A percentile compares a stretch with the other conserved stretches of the same genome.
Conservation (phyloP, 2,888 invertebrate species). For the Acronicta aceris region DNA sequence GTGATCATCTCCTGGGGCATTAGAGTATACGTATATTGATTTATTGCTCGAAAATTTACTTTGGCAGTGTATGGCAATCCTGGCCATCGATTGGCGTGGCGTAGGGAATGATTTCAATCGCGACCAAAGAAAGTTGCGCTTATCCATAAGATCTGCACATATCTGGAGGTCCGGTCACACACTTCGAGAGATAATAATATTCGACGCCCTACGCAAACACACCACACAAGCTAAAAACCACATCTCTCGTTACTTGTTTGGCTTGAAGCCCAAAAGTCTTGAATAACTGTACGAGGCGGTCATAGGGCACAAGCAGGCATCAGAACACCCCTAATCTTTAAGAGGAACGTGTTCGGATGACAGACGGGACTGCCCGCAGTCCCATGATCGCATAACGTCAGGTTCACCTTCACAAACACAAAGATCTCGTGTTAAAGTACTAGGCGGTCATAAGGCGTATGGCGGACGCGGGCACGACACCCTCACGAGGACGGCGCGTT, state of each 20-base stretch:
- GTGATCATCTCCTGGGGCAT: conserved; percentile 23
- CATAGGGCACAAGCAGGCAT: conserved; percentile 12
- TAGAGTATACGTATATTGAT: conserved; percentile 43
- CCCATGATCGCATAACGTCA: conserved; percentile 1
- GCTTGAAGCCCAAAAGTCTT: conserved; percentile 27
- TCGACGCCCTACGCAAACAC: conserved; percentile 5
- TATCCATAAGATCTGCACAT: conserved; percentile 7
- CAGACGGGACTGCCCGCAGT: conserved; percentile 1
- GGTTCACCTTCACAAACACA: conserved; percentile 10
- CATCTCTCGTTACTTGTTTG: conserved; percentile 13
- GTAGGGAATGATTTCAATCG: conserved; percentile 4
- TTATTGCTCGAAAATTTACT: conserved; percentile 64
- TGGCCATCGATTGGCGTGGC: conserved; percentile 34
- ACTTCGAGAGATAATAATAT: background rate
- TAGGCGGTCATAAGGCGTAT: conserved; percentile 34
- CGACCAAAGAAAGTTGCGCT: conserved; percentile 1
- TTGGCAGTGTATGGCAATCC: conserved; percentile 62
- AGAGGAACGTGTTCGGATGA: background rate
- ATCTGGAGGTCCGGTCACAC: background rate
- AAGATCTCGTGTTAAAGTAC: conserved; percentile 23
- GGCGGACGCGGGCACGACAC: conserved; percentile 26
- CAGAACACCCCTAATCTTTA: background rate
- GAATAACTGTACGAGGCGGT: conserved; percentile 29
- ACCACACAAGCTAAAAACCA: conserved; percentile 1
- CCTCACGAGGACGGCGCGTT: conserved; percentile 55